Evolutionary conservation across 2,888 invertebrate genomes (phyloP).

Genomic region (Leptinotarsa peninsularis): DNA sequence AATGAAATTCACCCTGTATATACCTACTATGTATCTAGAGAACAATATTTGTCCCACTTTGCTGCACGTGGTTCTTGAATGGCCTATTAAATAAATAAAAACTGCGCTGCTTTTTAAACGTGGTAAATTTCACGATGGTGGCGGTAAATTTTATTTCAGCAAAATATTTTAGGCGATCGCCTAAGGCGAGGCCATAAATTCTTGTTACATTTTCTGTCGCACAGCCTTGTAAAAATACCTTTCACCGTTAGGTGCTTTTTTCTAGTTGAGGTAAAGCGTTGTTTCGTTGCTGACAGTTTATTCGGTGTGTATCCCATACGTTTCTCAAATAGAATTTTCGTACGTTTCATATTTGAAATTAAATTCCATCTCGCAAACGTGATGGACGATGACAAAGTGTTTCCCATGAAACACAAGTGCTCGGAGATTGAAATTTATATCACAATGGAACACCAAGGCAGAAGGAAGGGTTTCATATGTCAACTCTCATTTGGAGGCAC

Average conservation of each 20-base stretch:
- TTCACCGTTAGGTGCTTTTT: slow-evolving; percentile 41
- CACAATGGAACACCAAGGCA: neutral
- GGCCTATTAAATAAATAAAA: too few species aligned
- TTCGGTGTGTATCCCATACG: slow-evolving; percentile 17
- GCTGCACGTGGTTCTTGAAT: too few species aligned
- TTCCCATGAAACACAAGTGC: slow-evolving; percentile 11
- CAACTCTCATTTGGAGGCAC: slow-evolving; percentile 5
- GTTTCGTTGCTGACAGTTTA: slow-evolving; percentile 31
- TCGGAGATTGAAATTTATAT: slow-evolving; percentile 19
- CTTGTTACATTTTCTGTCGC: slow-evolving; percentile 52
- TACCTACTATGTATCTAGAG: too few species aligned
- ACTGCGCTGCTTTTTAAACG: too few species aligned
- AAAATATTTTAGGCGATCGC: slow-evolving; percentile 50
- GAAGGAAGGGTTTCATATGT: neutral
- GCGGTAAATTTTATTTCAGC: slow-evolving; percentile 52
- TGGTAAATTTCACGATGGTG: neutral
- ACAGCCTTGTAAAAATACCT: slow-evolving; percentile 55
- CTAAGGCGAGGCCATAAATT: slow-evolving; percentile 52
- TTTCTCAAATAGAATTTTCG: slow-evolving; percentile 16
- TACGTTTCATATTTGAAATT: slow-evolving; percentile 28
- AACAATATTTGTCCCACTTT: too few species aligned
- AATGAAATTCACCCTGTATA: too few species aligned
- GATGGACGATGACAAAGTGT: slow-evolving; percentile 24
- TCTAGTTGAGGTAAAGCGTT: slow-evolving; percentile 44
- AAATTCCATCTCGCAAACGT: slow-evolving; percentile 26